Percentiles rank a stretch among this genome's conserved stretches.
Conservation (phyloP, 2,888 invertebrate species). For the Cerceris rybyensis region DNA sequence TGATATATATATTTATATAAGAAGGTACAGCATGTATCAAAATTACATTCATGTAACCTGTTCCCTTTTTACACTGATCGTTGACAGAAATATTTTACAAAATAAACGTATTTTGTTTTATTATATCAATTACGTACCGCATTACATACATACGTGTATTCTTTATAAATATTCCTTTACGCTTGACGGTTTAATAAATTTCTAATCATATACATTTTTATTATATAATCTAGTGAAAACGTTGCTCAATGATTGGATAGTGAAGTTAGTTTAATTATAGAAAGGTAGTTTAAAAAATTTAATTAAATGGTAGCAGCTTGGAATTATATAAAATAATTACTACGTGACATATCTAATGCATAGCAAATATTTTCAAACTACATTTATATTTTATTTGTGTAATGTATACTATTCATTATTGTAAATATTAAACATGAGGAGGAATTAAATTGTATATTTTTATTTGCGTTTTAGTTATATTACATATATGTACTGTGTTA, state of each 20-base stretch:
- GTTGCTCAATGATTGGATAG: constrained; percentile 1
- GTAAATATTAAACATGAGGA: constrained; percentile 1
- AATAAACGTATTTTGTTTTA: neutral
- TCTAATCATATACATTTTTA: neutral
- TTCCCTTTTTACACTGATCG: too few species aligned
- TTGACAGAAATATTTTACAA: neutral
- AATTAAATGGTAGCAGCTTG: neutral
- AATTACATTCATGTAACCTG: too few species aligned
- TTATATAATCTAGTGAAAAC: neutral
- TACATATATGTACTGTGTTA: neutral
- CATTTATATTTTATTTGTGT: neutral
- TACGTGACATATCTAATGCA: constrained; percentile 3
- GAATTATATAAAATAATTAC: neutral
- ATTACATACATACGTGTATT: neutral
- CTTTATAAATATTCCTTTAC: neutral
- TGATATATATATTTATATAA: too few species aligned
- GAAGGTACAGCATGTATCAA: too few species aligned
- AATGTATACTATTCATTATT: neutral
- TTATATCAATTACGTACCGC: neutral
- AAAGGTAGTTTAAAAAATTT: neutral
- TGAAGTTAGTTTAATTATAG: neutral
- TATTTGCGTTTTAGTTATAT: neutral
- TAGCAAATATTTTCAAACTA: constrained; percentile 6
- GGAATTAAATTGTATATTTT: neutral
- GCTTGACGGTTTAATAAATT: neutral